Evolutionary conservation across 2,797 vertebrate genomes (phyloP).

Genomic region (Salmo trutta): DNA sequence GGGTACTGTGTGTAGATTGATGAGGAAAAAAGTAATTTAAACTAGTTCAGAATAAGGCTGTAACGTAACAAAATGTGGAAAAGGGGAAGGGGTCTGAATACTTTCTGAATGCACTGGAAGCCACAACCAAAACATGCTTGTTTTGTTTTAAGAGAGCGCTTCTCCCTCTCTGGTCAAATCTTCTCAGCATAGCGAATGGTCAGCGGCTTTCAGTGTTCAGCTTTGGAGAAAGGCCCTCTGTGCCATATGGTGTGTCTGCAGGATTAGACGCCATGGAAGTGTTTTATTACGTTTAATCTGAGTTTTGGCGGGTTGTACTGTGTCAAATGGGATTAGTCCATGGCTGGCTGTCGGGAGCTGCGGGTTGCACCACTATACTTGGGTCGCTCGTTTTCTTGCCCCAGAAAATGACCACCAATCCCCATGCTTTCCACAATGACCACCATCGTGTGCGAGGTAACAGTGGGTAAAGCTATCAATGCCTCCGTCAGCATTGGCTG

Average conservation of each 20-base stretch:
- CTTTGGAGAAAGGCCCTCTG: not conserved
- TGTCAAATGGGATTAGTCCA: not conserved
- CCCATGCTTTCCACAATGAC: not conserved
- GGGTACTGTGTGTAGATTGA: too few species aligned
- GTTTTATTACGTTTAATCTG: slow-evolving; percentile 13
- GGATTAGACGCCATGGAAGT: slow-evolving; percentile 6
- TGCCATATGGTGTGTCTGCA: not conserved
- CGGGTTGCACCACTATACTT: not conserved
- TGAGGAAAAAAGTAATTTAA: too few species aligned
- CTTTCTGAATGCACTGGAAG: not conserved
- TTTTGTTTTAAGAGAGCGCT: not conserved
- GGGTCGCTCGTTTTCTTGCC: not conserved
- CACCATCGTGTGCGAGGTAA: not conserved
- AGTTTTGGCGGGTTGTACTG: not conserved
- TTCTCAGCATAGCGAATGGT: not conserved
- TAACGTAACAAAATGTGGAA: too few species aligned
- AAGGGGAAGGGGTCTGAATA: too few species aligned
- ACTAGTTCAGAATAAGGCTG: too few species aligned
- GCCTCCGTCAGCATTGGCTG: not conserved
- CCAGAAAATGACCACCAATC: not conserved
- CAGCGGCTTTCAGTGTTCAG: not conserved
- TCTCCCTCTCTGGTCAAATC: not conserved
- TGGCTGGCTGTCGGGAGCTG: not conserved
- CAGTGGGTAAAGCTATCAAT: not conserved
- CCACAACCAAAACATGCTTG: not conserved